Base-by-base conservation (phyloP, 2,888 invertebrate species). In the Ceramica pisi region DNA sequence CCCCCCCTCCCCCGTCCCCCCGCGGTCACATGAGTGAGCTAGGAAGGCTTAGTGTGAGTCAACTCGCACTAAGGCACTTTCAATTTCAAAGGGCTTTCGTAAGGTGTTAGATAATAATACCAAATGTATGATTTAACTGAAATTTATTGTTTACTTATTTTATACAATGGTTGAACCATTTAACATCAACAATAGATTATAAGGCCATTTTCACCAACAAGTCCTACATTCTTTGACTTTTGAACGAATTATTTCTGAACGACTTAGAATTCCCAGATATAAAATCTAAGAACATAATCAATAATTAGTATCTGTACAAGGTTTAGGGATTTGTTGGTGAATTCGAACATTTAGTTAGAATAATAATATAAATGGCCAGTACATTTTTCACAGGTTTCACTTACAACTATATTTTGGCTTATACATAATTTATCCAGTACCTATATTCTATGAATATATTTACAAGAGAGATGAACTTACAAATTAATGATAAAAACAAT, bases 191-290 rank as follows among this genome's bases (percentile, higher is more conserved):
- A 8, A 23, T 41, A 64, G 21, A 38, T 48, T 64, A 31, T 72
- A 73, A 64, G 55, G 65, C 55, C 38, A 48, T 71, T 55, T 64
- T 64, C 71, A 71, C 48, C 71, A 71, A 75, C 38, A 71, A 55
- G 23, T 56, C 64, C 35, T 26, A 2, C 4, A 8, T 38, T 23
- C 9, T 16, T 23, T 23, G 2, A 31, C 31, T 31, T 31, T 31
- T 31, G 31, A 31, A 31, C 31, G 6, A 4, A 6, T 31, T 31
- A 5, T 6, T 31, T 6, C 31, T 31, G 4, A 6, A 6, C 6
- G 31, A 31, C n/a, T n/a, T n/a, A n/a, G n/a, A n/a, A n/a, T n/a
- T n/a, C n/a, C n/a, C n/a, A n/a, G n/a, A n/a, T n/a, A n/a, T n/a
- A n/a, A n/a, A n/a, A n/a, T n/a, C n/a, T n/a, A n/a, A n/a, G n/a